Percentiles rank a stretch among this genome's conserved stretches.
Evolutionary conservation across 1,140 invertebrate genomes (phyloP).

Genomic region (Drepana arcuata): DNA sequence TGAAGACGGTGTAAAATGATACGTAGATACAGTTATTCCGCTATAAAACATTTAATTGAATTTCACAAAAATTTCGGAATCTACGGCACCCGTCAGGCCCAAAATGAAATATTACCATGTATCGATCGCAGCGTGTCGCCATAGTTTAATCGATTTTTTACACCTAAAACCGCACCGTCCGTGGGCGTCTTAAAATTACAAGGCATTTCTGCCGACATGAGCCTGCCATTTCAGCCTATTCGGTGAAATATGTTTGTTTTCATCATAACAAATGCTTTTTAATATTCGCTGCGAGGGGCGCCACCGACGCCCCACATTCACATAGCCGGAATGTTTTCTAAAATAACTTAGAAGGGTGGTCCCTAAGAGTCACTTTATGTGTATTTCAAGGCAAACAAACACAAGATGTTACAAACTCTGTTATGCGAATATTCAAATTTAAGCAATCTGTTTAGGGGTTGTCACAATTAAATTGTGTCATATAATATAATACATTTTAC

Average conservation of each 20-base stretch:
- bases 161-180: conserved; percentile 65
- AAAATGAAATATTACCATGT: conserved; percentile 65
- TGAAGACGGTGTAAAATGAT: conserved; percentile 48
- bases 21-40: conserved; percentile 39
- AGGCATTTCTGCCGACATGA: conserved; percentile 58
- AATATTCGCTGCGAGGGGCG: conserved; percentile 26
- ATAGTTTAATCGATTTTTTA: conserved; percentile 69
- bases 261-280: conserved; percentile 45
- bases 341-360: conserved; percentile 47
- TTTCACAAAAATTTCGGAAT: conserved; percentile 61
- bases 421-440: no score
- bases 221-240: conserved; percentile 39
- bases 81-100: conserved; percentile 41
- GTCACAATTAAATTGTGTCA: no score
- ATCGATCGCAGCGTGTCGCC: conserved; percentile 66
- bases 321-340: conserved; percentile 35
- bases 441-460: no score
- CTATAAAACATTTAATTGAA: conserved; percentile 61
- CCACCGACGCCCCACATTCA: conserved; percentile 15
- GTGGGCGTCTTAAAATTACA: conserved; percentile 59
- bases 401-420: no score
- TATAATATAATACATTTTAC: no score
- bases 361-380: conserved; percentile 22
- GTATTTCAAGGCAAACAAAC: no score
- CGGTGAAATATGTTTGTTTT: conserved; percentile 64